Percentiles rank a stretch among this genome's conserved stretches.
These are phyloP conservation scores for Halichoeres trimaculatus DNA, from an alignment of 2,113 vertebrate genomes.

Conservation along the genomic window DNA sequence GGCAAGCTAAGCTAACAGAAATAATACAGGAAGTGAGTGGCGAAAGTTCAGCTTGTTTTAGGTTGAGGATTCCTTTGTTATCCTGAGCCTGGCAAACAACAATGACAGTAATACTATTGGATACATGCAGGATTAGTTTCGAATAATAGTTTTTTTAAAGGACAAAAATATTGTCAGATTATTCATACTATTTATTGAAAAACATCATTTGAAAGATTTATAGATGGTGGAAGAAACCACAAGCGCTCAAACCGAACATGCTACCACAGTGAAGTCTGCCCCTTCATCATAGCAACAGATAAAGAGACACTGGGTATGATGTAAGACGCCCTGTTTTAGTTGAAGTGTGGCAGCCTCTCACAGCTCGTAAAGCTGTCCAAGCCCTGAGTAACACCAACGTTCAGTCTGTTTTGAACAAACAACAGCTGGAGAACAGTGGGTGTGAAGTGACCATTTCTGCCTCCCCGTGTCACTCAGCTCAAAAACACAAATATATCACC, in stretches of 20 bases:
- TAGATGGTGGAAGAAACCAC: neutral
- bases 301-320: constrained; percentile 15
- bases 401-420: constrained; percentile 40
- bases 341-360: constrained; percentile 17
- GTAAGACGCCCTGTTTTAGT: constrained; percentile 22
- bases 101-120: too few relatives aligned
- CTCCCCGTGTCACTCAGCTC: constrained; percentile 25
- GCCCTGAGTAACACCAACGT: constrained; percentile 4
- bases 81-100: too few relatives aligned
- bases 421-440: constrained; percentile 59
- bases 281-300: constrained; percentile 34
- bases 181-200: constrained; percentile 6
- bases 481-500: neutral
- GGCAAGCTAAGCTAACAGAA: too few relatives aligned
- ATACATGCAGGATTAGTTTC: too few relatives aligned
- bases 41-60: too few relatives aligned
- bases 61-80: too few relatives aligned
- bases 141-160: too few relatives aligned
- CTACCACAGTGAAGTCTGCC: constrained; percentile 7
- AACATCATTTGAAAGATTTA: constrained; percentile 27
- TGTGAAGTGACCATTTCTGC: constrained; percentile 37
- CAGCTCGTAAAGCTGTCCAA: constrained; percentile 16
- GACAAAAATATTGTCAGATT: too few relatives aligned
- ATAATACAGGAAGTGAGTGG: too few relatives aligned
- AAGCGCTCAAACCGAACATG: neutral